A percentile compares a stretch with the other conserved stretches of the same genome.
phyloP scores from a whole-genome alignment of 2,797 vertebrate genomes.

The Gymnocypris eckloni region DNA sequence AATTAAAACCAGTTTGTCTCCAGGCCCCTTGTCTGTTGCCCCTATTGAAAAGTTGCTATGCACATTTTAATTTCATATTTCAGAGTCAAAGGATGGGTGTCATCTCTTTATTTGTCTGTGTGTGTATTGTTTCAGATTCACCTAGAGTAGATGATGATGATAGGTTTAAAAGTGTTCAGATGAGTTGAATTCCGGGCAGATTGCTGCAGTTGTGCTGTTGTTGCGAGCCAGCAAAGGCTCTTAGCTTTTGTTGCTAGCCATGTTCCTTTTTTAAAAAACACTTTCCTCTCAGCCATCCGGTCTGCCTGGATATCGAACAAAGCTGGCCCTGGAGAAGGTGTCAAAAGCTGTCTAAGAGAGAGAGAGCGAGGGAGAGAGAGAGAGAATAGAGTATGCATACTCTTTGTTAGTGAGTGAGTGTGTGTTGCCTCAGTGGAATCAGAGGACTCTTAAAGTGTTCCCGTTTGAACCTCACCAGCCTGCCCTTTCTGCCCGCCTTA shows the following conservation, averaged over 20 bases:
- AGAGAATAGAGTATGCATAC: slow-evolving; percentile 43
- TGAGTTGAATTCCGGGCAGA: slow-evolving; percentile 76
- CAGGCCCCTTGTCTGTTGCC: slow-evolving; percentile 28
- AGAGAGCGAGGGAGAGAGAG: slow-evolving; percentile 60
- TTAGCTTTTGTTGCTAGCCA: slow-evolving; percentile 77
- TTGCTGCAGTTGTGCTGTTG: slow-evolving; percentile 66
- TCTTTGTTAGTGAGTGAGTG: slow-evolving; percentile 59
- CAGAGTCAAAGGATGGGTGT: slow-evolving; percentile 2
- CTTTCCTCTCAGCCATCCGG: slow-evolving; percentile 53
- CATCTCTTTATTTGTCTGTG: neutral
- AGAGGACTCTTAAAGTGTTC: slow-evolving; percentile 71
- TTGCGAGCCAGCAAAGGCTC: slow-evolving; percentile 72
- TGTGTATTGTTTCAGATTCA: slow-evolving; percentile 28
- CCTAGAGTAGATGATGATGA: slow-evolving; percentile 18
- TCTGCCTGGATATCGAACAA: slow-evolving; percentile 64
- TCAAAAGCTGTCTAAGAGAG: slow-evolving; percentile 74
- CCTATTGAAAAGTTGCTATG: slow-evolving; percentile 4
- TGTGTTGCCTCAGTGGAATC: slow-evolving; percentile 67
- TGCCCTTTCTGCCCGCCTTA: slow-evolving; percentile 61
- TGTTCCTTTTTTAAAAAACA: slow-evolving; percentile 68
- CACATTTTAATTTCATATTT: neutral
- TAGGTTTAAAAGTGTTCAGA: slow-evolving; percentile 68
- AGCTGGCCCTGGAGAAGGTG: slow-evolving; percentile 70
- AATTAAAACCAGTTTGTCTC: slow-evolving; percentile 44
- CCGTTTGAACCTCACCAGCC: slow-evolving; percentile 73